Percentiles rank a stretch among this genome's conserved stretches.
Conservation (phyloP, 1,140 invertebrate genomes). For the Bombus sylvicola region DNA sequence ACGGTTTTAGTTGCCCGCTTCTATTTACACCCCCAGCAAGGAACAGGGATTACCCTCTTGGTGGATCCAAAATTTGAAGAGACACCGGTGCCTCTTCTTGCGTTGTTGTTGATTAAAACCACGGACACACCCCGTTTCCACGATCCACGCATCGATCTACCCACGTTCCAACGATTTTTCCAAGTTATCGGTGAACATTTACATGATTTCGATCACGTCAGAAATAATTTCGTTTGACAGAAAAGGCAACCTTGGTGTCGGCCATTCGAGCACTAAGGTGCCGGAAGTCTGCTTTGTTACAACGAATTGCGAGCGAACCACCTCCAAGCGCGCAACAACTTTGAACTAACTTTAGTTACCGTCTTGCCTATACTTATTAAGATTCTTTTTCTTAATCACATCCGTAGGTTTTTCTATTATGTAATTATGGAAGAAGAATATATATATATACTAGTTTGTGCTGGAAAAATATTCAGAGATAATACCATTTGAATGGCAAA, state of each 20-base stretch:
- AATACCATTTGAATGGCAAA: not conserved
- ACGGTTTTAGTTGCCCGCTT: not conserved
- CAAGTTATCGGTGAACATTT: slow-evolving; percentile 9
- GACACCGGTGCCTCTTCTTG: slow-evolving; percentile 43
- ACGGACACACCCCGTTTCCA: slow-evolving; percentile 37
- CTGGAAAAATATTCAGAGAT: too few relatives aligned
- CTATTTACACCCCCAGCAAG: slow-evolving; percentile 31
- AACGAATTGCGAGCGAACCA: slow-evolving; percentile 26
- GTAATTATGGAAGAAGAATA: too few relatives aligned
- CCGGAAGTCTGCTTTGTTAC: slow-evolving; percentile 47
- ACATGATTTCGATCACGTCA: slow-evolving; percentile 44
- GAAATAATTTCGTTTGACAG: slow-evolving; percentile 54
- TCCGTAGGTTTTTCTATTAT: not conserved
- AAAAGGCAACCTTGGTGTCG: slow-evolving; percentile 48
- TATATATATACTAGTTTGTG: too few relatives aligned
- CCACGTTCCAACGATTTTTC: slow-evolving; percentile 20
- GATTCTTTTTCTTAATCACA: not conserved
- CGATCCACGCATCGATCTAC: slow-evolving; percentile 36
- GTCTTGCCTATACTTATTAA: not conserved
- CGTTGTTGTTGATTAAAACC: slow-evolving; percentile 35
- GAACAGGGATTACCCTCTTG: slow-evolving; percentile 31
- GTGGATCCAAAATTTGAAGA: slow-evolving; percentile 22
- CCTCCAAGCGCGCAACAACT: slow-evolving; percentile 42
- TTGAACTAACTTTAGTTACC: slow-evolving; percentile 5
- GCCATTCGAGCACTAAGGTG: slow-evolving; percentile 59